phyloP scores from a whole-genome alignment of 1,140 invertebrate species.

The Papilio aristodemus region DNA sequence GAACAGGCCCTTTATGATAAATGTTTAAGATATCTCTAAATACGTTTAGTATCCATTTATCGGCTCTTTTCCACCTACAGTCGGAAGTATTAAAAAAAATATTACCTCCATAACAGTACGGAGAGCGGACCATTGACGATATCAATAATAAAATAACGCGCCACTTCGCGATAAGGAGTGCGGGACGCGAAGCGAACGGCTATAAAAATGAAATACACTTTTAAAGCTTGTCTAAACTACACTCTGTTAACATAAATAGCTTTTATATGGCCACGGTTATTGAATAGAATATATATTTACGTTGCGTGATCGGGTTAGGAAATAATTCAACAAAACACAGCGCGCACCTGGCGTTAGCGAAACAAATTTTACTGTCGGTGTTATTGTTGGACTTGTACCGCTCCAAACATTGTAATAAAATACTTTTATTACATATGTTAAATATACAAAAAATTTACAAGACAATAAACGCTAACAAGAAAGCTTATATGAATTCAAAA shows the following conservation, averaged over 20 bases:
- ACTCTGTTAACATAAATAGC: conserved; percentile 37
- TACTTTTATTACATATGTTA: no score
- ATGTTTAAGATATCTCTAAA: conserved; percentile 28
- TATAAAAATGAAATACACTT: conserved; percentile 39
- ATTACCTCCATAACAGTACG: conserved; percentile 27
- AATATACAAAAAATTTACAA: no score
- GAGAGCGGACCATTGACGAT: conserved; percentile 31
- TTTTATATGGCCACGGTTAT: conserved; percentile 35
- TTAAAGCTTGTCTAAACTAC: conserved; percentile 39
- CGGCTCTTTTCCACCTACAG: conserved; percentile 17
- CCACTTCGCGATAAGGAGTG: conserved; percentile 38
- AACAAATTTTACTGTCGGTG: background rate
- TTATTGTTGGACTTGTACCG: background rate
- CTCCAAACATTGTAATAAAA: no score
- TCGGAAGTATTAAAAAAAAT: conserved; percentile 32
- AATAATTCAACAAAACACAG: conserved; percentile 8
- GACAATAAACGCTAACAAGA: no score
- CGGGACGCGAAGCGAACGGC: conserved; percentile 30
- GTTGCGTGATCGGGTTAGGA: conserved; percentile 11
- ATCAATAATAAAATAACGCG: conserved; percentile 40
- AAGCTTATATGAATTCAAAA: no score
- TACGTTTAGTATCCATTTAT: conserved; percentile 30
- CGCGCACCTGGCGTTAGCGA: background rate
- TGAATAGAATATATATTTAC: conserved; percentile 39
- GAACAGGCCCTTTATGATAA: conserved; percentile 29